phyloP scores from a whole-genome alignment of 2,888 invertebrate species.

The Cataglyphis livida region DNA sequence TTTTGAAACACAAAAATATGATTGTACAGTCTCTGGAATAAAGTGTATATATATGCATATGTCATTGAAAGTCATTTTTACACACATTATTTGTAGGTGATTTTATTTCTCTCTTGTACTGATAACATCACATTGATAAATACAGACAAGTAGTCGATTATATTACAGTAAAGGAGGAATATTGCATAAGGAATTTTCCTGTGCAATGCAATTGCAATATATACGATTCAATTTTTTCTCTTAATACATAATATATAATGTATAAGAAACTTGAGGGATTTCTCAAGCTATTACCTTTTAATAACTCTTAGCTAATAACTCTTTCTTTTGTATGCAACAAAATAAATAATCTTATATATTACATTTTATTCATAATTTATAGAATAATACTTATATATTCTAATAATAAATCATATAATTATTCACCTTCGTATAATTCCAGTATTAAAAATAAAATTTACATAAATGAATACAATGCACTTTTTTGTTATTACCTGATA shows the following conservation, averaged over 20 bases:
- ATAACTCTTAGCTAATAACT: neutral
- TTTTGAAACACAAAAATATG: no score
- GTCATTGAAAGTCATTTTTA: neutral
- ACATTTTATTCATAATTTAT: neutral
- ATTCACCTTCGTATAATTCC: conserved; percentile 21
- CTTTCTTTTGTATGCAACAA: conserved; percentile 31
- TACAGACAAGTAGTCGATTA: conserved; percentile 51
- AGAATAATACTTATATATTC: conserved; percentile 8
- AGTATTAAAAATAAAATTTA: conserved; percentile 26
- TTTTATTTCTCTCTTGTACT: conserved; percentile 61
- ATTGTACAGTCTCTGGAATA: no score
- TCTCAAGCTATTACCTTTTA: neutral
- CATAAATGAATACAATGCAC: neutral
- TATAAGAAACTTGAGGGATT: conserved; percentile 12
- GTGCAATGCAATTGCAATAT: conserved; percentile 11
- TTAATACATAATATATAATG: neutral
- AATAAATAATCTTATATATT: conserved; percentile 44
- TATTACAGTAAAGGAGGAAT: conserved; percentile 51
- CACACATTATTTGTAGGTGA: conserved; percentile 27
- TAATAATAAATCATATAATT: conserved; percentile 36
- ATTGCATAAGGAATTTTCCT: conserved; percentile 46
- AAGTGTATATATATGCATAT: no score
- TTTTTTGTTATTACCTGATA: conserved; percentile 5
- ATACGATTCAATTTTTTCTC: neutral
- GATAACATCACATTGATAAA: conserved; percentile 58